These are phyloP conservation scores for Drosophila pandora DNA, from an alignment of 1,140 invertebrate species.

Conservation along the genomic window DNA sequence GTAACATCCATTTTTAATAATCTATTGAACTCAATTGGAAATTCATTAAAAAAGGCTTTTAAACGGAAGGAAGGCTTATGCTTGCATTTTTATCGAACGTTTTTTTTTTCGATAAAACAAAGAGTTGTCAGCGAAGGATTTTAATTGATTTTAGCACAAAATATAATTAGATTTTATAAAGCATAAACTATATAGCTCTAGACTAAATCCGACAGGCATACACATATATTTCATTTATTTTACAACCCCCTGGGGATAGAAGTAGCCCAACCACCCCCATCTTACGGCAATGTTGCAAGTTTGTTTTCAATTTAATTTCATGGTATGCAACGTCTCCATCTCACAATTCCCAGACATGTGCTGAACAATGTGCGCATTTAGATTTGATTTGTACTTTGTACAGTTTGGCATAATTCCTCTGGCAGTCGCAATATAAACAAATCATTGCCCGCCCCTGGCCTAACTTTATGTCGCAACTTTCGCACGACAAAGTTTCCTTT, in stretches of 20 bases:
- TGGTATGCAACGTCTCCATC: constrained; percentile 3
- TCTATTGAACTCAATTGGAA: not conserved
- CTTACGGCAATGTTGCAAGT: constrained; percentile 17
- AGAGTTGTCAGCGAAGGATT: not conserved
- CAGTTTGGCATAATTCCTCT: constrained; percentile 51
- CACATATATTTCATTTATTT: not conserved
- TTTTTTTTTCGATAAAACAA: not conserved
- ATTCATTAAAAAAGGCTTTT: constrained; percentile 1
- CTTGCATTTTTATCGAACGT: not conserved
- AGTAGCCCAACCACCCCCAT: not conserved
- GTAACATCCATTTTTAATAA: constrained; percentile 1
- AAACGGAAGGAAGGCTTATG: not conserved
- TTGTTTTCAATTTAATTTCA: constrained; percentile 31
- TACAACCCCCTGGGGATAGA: not conserved
- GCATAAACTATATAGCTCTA: not conserved
- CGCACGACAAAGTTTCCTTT: constrained; percentile 53
- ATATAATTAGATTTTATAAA: constrained; percentile 2
- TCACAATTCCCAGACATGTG: constrained; percentile 24
- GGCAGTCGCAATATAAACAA: constrained; percentile 59
- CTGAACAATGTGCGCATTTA: constrained; percentile 30
- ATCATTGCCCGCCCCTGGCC: constrained; percentile 52
- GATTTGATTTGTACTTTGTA: constrained; percentile 58
- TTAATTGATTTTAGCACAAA: not conserved
- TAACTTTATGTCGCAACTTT: constrained; percentile 64
- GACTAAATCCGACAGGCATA: not conserved